These are phyloP conservation scores for Mionectes macconnelli DNA, from an alignment of 2,113 vertebrate genomes.

Conservation along the genomic window DNA sequence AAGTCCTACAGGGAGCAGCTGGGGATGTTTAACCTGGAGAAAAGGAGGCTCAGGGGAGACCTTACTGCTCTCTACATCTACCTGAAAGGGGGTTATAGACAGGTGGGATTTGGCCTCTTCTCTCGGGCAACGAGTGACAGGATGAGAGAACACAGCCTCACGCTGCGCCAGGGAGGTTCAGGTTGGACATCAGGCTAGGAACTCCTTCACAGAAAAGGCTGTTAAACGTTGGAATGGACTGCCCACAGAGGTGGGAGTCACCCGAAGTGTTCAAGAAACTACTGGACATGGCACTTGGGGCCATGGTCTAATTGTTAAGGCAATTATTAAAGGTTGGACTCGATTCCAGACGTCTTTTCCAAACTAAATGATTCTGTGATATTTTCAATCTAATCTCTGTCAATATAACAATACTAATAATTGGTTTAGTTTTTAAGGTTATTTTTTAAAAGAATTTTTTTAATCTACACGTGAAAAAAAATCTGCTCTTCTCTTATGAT, in stretches of 20 bases:
- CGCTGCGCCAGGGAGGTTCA: fast-evolving
- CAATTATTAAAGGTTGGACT: not conserved
- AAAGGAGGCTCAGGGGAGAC: not conserved
- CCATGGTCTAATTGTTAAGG: not conserved
- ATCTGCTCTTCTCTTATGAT: not conserved
- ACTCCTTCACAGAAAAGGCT: not conserved
- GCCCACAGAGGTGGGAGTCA: not conserved
- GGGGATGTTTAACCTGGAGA: not conserved
- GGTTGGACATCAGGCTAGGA: not conserved
- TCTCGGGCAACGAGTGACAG: not conserved
- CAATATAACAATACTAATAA: not conserved
- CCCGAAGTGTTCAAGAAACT: not conserved
- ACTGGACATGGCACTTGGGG: not conserved
- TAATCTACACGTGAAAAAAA: not conserved
- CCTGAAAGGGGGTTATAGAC: not conserved
- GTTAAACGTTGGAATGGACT: not conserved
- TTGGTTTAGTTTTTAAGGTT: not conserved
- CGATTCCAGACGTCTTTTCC: not conserved
- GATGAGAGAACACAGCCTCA: not conserved
- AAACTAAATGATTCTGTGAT: not conserved
- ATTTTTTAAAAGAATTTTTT: not conserved
- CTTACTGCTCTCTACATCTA: not conserved
- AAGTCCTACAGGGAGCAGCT: not conserved
- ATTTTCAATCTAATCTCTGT: not conserved
- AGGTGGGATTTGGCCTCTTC: not conserved